phyloP scores from a whole-genome alignment of 1,140 invertebrate species.

The Calephelis nemesis region DNA sequence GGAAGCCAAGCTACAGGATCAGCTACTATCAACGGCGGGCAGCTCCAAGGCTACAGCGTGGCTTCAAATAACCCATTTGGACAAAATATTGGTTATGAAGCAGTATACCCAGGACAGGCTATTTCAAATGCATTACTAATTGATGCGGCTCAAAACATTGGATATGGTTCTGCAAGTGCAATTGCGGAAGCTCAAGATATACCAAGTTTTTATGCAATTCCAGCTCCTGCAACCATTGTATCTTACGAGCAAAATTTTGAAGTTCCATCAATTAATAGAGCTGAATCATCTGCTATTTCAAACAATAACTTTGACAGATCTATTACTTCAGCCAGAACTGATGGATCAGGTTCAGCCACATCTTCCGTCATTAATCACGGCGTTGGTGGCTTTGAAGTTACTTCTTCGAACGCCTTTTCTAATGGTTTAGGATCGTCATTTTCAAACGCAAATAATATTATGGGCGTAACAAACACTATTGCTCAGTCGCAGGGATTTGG shows the following conservation, averaged over 20 bases:
- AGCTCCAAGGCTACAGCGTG: constrained; percentile 47
- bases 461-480: constrained; percentile 40
- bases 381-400: constrained; percentile 44
- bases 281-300: constrained; percentile 45
- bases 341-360: constrained; percentile 49
- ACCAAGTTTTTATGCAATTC: constrained; percentile 50
- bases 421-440: constrained; percentile 48
- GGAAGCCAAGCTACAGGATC: constrained; percentile 42
- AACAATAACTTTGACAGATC: constrained; percentile 47
- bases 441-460: constrained; percentile 51
- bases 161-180: constrained; percentile 47
- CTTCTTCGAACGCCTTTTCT: constrained; percentile 55
- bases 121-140: constrained; percentile 53
- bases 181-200: constrained; percentile 50
- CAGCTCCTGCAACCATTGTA: constrained; percentile 52
- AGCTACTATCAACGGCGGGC: constrained; percentile 44
- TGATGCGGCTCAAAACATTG: constrained; percentile 33
- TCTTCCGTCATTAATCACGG: constrained; percentile 53
- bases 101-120: constrained; percentile 48
- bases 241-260: constrained; percentile 64
- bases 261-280: constrained; percentile 44
- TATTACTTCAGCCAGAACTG: constrained; percentile 46
- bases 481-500: constrained; percentile 36
- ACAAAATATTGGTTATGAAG: constrained; percentile 34
- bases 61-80: constrained; percentile 28